Percentiles rank a stretch among this genome's conserved stretches.
phyloP scores from a whole-genome alignment of 2,113 vertebrate genomes.

The Passer montanus region DNA sequence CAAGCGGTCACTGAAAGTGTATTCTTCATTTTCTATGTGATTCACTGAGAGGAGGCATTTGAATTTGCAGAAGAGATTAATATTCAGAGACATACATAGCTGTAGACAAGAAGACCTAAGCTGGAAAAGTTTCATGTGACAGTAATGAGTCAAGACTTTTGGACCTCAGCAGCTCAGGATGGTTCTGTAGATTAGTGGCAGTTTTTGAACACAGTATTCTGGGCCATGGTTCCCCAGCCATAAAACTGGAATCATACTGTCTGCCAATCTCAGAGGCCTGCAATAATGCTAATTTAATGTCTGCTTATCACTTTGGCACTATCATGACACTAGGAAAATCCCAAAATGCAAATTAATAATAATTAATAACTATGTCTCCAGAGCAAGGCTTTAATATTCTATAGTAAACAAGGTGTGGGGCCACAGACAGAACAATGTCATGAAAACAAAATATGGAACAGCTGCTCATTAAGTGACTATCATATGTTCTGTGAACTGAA shows the following conservation, averaged over 20 bases:
- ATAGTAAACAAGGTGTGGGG: neutral
- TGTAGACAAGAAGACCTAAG: neutral
- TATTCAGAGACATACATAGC: neutral
- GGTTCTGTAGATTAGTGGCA: neutral
- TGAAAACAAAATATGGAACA: slow-evolving; percentile 8
- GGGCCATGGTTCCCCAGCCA: neutral
- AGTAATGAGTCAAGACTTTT: neutral
- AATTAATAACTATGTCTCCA: neutral
- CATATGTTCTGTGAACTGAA: neutral
- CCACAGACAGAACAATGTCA: neutral
- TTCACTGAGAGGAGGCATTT: neutral
- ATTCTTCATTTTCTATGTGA: neutral
- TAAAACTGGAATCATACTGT: neutral
- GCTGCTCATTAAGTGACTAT: neutral
- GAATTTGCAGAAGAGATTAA: neutral
- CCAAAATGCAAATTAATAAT: neutral
- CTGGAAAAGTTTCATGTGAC: neutral
- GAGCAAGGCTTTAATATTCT: neutral
- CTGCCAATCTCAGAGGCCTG: neutral
- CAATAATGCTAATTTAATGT: neutral
- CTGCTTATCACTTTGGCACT: neutral
- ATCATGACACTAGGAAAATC: neutral
- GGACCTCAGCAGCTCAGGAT: neutral
- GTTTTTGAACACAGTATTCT: neutral
- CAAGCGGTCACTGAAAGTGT: neutral